Conservation (phyloP, 2,113 vertebrate genomes). For the Euleptes europaea region DNA sequence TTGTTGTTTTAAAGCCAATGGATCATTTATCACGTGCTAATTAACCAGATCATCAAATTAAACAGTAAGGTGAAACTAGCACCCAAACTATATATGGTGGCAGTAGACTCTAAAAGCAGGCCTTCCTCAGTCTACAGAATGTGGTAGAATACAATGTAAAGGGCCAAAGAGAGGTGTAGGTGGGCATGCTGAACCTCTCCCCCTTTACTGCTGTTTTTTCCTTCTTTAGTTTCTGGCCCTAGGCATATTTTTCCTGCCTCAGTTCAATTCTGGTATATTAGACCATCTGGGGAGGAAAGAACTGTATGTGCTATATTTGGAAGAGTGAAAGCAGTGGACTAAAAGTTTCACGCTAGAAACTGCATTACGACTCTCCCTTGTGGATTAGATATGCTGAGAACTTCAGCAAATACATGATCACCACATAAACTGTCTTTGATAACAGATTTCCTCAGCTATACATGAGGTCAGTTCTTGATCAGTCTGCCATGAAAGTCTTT, state of each 20-base stretch:
- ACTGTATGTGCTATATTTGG: not conserved
- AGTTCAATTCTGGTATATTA: not conserved
- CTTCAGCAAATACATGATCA: too few species aligned
- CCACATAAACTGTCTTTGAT: too few species aligned
- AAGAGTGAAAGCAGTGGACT: not conserved
- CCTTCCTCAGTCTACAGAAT: not conserved
- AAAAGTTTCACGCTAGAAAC: not conserved
- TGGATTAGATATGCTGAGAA: too few species aligned
- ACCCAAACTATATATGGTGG: not conserved
- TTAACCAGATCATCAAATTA: not conserved
- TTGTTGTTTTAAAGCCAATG: too few species aligned
- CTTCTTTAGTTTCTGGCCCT: not conserved
- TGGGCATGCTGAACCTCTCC: too few species aligned
- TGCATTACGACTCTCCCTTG: not conserved
- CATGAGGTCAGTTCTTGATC: too few species aligned
- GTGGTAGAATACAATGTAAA: not conserved
- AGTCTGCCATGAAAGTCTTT: too few species aligned
- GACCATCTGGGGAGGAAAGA: not conserved
- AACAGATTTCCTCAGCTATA: too few species aligned
- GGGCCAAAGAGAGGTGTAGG: too few species aligned
- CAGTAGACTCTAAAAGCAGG: not conserved
- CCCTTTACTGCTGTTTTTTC: not conserved
- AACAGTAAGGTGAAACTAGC: not conserved
- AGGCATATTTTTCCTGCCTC: not conserved
- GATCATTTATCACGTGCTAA: fast-evolving